These are phyloP conservation scores for Pomacea maculata DNA, from an alignment of 1,140 invertebrate species.

Conservation along the genomic window DNA sequence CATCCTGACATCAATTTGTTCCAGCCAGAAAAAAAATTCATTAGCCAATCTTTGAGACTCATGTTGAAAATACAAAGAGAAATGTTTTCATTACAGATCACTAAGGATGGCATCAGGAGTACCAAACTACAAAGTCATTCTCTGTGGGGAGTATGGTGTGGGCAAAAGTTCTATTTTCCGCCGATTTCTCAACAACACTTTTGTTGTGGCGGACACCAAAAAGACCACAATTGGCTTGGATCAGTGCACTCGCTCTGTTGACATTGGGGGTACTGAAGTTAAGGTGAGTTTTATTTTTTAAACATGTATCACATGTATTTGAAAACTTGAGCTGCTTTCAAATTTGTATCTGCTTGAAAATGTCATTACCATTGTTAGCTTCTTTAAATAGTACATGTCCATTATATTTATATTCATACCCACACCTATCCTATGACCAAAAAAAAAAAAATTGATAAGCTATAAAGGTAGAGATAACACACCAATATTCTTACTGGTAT, in stretches of 20 bases:
- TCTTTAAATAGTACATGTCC: too few species aligned
- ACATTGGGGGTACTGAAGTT: conserved; percentile 73
- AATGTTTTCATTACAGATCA: conserved; percentile 37
- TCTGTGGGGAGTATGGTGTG: conserved; percentile 94
- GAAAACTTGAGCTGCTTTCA: too few species aligned
- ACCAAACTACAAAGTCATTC: conserved; percentile 91
- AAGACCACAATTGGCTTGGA: conserved; percentile 91
- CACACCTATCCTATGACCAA: too few species aligned
- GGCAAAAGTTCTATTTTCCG: conserved; percentile 94
- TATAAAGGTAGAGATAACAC: too few species aligned
- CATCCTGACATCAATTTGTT: background rate
- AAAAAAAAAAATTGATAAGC: too few species aligned
- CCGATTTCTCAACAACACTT: conserved; percentile 88
- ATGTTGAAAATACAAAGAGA: too few species aligned
- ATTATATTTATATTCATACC: too few species aligned
- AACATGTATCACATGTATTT: too few species aligned
- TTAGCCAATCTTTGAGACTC: background rate
- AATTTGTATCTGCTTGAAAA: too few species aligned
- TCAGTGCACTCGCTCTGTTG: conserved; percentile 81
- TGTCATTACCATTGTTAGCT: too few species aligned
- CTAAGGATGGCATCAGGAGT: conserved; percentile 66
- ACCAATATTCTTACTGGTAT: too few species aligned
- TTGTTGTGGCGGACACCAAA: conserved; percentile 78
- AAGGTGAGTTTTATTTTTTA: conserved; percentile 47
- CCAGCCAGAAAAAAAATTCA: background rate